Percentiles rank a stretch among this genome's conserved stretches.
Evolutionary conservation across 2,797 vertebrate genomes (phyloP).

Genomic region (Delichon dasypus): DNA sequence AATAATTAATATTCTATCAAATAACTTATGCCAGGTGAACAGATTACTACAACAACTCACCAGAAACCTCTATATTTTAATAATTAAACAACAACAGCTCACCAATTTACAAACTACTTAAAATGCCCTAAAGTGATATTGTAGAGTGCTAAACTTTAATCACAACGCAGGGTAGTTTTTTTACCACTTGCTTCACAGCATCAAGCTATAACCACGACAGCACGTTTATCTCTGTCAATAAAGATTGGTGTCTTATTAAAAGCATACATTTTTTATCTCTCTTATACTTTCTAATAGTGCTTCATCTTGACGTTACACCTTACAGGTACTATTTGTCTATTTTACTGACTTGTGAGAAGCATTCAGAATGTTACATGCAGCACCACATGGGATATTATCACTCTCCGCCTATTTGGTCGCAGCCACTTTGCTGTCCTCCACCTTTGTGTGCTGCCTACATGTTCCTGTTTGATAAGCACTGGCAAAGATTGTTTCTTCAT

Average conservation of each 20-base stretch:
- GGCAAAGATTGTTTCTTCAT: neutral
- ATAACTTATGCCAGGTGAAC: neutral
- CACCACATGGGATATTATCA: neutral
- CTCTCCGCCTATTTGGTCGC: neutral
- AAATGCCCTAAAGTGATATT: neutral
- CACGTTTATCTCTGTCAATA: neutral
- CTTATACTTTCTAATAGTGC: neutral
- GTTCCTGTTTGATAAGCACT: neutral
- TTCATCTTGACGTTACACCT: neutral
- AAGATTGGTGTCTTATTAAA: neutral
- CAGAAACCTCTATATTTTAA: neutral
- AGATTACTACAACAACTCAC: neutral
- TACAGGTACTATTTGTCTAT: neutral
- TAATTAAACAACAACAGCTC: neutral
- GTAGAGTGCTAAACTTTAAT: neutral
- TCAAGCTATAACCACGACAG: neutral
- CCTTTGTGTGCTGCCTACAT: neutral
- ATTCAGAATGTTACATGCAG: neutral
- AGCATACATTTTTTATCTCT: neutral
- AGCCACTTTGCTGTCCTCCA: neutral
- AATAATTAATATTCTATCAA: neutral
- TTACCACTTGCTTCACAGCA: neutral
- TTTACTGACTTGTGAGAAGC: neutral
- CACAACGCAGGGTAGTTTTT: rapidly evolving
- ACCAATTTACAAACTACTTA: neutral